Percentiles rank a stretch among this genome's conserved stretches.
phyloP scores from a whole-genome alignment of 2,113 vertebrate genomes.

The Carettochelys insculpta region DNA sequence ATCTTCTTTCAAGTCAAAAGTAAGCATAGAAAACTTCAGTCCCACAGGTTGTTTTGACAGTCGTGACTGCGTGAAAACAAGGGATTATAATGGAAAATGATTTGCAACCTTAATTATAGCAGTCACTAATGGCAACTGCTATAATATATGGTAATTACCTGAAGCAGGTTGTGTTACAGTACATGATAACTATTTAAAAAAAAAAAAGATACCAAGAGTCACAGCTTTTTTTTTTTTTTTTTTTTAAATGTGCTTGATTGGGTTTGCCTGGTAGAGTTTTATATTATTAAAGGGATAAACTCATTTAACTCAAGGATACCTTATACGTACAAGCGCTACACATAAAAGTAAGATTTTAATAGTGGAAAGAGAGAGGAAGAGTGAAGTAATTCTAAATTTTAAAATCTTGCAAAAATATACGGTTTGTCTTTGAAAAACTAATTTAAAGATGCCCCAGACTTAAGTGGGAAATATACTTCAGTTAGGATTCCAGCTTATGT shows the following conservation, averaged over 20 bases:
- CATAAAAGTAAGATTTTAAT: constrained; percentile 58
- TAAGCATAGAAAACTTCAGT: background rate
- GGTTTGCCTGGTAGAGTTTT: constrained; percentile 54
- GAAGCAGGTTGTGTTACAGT: constrained; percentile 28
- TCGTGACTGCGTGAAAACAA: constrained; percentile 51
- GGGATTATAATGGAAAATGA: constrained; percentile 39
- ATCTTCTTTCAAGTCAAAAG: background rate
- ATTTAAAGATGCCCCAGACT: background rate
- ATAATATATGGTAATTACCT: constrained; percentile 53
- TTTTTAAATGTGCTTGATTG: background rate
- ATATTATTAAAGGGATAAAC: constrained; percentile 58
- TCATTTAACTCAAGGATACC: constrained; percentile 54
- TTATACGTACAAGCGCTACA: constrained; percentile 42
- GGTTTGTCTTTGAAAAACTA: background rate
- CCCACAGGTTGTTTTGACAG: constrained; percentile 39
- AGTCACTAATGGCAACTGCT: constrained; percentile 48
- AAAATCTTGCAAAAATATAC: constrained; percentile 39
- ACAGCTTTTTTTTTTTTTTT: background rate
- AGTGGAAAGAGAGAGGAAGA: constrained; percentile 43
- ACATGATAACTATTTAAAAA: background rate
- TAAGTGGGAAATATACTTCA: background rate
- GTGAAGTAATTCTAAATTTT: constrained; percentile 45
- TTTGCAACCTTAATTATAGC: constrained; percentile 42
- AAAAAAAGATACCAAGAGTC: constrained; percentile 4
- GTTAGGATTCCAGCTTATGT: background rate